phyloP scores from a whole-genome alignment of 1,140 invertebrate genomes.

The Palaemon carinicauda region DNA sequence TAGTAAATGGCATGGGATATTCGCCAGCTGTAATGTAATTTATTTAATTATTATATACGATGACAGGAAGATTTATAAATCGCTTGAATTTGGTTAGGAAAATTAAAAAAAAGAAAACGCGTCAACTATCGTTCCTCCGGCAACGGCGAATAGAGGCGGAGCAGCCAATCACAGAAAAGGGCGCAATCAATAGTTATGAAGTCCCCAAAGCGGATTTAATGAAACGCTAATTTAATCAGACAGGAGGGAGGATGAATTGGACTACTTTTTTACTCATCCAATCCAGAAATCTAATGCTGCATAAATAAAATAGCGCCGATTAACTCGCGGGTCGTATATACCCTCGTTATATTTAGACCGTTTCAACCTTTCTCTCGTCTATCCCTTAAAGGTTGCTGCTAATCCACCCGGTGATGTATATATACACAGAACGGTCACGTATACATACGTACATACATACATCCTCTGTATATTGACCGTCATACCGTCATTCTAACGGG shows the following conservation, averaged over 20 bases:
- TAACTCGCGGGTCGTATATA: neutral
- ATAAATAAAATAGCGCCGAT: neutral
- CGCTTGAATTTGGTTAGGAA: neutral
- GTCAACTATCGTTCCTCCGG: conserved; percentile 29
- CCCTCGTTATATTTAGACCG: conserved; percentile 30
- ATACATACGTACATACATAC: too few relatives aligned
- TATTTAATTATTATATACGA: too few relatives aligned
- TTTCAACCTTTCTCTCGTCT: neutral
- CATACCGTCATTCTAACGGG: neutral
- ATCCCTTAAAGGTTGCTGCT: conserved; percentile 26
- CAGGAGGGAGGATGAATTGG: conserved; percentile 17
- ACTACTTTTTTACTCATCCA: neutral
- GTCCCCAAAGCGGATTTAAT: conserved; percentile 55
- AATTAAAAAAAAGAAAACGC: neutral
- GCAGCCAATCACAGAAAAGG: conserved; percentile 48
- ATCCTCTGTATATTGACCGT: conserved; percentile 28
- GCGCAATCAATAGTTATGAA: conserved; percentile 54
- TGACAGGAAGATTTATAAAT: neutral
- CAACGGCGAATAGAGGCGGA: conserved; percentile 13
- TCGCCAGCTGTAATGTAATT: neutral
- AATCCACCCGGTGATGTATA: conserved; percentile 27
- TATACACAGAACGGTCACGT: conserved; percentile 19
- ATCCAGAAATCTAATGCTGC: neutral
- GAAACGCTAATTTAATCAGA: conserved; percentile 54
- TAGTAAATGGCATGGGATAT: neutral